Evolutionary conservation across 1,140 invertebrate species (phyloP).

Genomic region (Bombyx mandarina): DNA sequence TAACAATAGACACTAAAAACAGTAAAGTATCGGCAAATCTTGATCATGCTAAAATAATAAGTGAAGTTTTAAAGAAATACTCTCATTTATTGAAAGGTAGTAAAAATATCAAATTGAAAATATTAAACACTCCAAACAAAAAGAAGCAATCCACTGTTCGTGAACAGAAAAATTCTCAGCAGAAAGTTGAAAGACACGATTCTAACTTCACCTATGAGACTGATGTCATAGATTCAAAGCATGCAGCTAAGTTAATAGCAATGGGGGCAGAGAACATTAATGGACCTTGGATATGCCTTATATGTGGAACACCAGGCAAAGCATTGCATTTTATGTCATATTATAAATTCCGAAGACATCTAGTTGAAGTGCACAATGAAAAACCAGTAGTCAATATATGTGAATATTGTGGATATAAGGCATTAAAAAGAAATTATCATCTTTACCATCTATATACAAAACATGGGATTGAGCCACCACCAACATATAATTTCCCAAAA

Average conservation of each 20-base stretch:
- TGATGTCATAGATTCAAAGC: slow-evolving; percentile 60
- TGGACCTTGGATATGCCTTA: slow-evolving; percentile 79
- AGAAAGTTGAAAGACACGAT: slow-evolving; percentile 31
- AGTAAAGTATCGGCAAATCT: slow-evolving; percentile 60
- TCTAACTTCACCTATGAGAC: slow-evolving; percentile 49
- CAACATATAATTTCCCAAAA: slow-evolving; percentile 80
- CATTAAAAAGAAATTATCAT: slow-evolving; percentile 81
- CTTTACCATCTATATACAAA: slow-evolving; percentile 86
- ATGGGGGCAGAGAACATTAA: slow-evolving; percentile 72
- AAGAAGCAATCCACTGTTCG: slow-evolving; percentile 21
- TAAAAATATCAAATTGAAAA: slow-evolving; percentile 89
- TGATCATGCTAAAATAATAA: slow-evolving; percentile 88
- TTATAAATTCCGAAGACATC: slow-evolving; percentile 83
- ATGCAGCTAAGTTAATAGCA: slow-evolving; percentile 61
- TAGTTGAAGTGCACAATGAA: slow-evolving; percentile 85
- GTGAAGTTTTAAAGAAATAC: slow-evolving; percentile 89
- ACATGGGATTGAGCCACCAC: slow-evolving; percentile 81
- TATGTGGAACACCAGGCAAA: slow-evolving; percentile 76
- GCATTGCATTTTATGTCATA: slow-evolving; percentile 82
- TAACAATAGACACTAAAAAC: slow-evolving; percentile 52
- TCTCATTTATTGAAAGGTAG: slow-evolving; percentile 88
- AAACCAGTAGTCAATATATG: slow-evolving; percentile 85
- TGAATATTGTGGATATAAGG: slow-evolving; percentile 87
- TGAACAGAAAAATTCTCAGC: slow-evolving; percentile 29
- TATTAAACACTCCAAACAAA: slow-evolving; percentile 71